Percentiles rank a stretch among this genome's conserved stretches.
Conservation (phyloP, 2,797 vertebrate species). For the Arnoldichthys spilopterus region DNA sequence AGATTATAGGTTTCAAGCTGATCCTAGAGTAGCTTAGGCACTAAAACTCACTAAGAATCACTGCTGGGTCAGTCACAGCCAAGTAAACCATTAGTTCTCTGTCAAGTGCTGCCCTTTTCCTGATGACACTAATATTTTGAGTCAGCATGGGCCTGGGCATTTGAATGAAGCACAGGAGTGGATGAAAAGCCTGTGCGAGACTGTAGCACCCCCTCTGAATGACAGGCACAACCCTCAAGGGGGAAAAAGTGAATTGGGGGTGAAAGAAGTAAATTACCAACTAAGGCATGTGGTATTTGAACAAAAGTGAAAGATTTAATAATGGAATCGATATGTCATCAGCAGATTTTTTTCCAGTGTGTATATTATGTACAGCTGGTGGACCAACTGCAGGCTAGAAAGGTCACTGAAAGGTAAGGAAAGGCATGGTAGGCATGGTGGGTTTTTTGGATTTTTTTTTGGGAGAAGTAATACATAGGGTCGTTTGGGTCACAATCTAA, state of each 20-base stretch:
- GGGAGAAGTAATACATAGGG: neutral
- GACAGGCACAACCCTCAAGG: slow-evolving; percentile 17
- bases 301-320: slow-evolving; percentile 36
- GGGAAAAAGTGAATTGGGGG: slow-evolving; percentile 10
- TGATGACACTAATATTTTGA: neutral
- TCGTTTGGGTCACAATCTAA: no score
- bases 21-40: neutral
- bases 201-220: neutral
- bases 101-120: slow-evolving; percentile 33
- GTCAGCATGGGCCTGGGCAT: neutral
- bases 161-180: neutral
- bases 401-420: slow-evolving; percentile 1
- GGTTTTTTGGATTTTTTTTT: no score
- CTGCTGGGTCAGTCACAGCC: slow-evolving; percentile 12
- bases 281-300: slow-evolving; percentile 11
- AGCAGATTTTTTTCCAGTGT: neutral
- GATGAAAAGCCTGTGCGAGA: slow-evolving; percentile 1
- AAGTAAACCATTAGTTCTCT: neutral
- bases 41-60: slow-evolving; percentile 18
- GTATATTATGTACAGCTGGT: slow-evolving; percentile 13
- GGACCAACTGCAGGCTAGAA: slow-evolving; percentile 4
- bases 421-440: neutral
- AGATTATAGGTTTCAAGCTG: neutral
- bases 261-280: slow-evolving; percentile 26
- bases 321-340: slow-evolving; percentile 45